Evolutionary conservation across 2,888 invertebrate species (phyloP).

Genomic region (Linnaemya tessellans): DNA sequence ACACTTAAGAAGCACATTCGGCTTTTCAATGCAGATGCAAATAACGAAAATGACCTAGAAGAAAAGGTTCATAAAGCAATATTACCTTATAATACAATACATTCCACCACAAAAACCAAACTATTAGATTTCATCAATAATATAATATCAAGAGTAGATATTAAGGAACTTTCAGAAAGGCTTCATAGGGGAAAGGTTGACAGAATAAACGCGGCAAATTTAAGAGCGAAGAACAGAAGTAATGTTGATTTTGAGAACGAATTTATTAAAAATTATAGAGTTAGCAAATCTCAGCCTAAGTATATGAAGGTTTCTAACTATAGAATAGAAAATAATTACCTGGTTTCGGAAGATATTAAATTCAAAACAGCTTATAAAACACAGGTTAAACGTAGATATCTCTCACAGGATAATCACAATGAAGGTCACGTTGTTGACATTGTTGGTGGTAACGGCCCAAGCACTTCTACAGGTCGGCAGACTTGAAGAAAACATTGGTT

Average conservation of each 20-base stretch:
- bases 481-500: too few species aligned
- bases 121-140: constrained; percentile 34
- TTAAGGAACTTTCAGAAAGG: constrained; percentile 2
- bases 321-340: too few species aligned
- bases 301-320: too few species aligned
- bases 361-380: too few species aligned
- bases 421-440: too few species aligned
- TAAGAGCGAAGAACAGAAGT: background rate
- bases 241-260: background rate
- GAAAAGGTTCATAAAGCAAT: constrained; percentile 32
- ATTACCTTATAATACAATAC: constrained; percentile 1
- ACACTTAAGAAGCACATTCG: constrained; percentile 40
- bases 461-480: too few species aligned
- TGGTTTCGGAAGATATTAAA: too few species aligned
- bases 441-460: too few species aligned
- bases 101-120: constrained; percentile 28
- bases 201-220: background rate
- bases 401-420: too few species aligned
- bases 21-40: constrained; percentile 36
- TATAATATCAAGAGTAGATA: background rate
- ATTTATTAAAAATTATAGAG: background rate
- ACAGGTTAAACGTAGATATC: too few species aligned
- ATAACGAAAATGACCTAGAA: background rate
- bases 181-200: background rate
- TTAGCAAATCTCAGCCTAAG: background rate